phyloP scores from a whole-genome alignment of 2,888 invertebrate species.

The Drosophila melanosoma region DNA sequence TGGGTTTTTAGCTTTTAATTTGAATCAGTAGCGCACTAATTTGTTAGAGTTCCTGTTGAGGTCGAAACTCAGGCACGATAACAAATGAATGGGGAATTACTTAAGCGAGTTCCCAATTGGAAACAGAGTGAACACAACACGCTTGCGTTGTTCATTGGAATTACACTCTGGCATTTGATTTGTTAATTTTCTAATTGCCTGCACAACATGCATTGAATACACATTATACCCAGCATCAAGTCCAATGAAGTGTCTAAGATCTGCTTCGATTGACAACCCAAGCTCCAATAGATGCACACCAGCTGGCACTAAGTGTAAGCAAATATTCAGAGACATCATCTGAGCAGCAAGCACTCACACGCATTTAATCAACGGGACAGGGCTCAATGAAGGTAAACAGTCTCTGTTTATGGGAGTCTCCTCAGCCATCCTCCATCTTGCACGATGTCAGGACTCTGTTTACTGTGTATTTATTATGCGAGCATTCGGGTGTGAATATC shows the following conservation, averaged over 20 bases:
- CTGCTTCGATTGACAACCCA: constrained; percentile 41
- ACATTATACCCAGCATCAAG: constrained; percentile 39
- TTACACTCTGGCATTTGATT: constrained; percentile 25
- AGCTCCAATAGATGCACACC: constrained; percentile 27
- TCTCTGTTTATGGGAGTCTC: neutral
- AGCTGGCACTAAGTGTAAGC: constrained; percentile 31
- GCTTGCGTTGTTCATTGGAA: neutral
- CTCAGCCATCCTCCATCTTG: constrained; percentile 11
- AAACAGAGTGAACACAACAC: neutral
- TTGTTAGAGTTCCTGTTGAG: constrained; percentile 35
- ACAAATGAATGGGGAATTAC: neutral
- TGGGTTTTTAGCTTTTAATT: constrained; percentile 57
- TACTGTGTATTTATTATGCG: constrained; percentile 32
- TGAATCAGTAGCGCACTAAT: constrained; percentile 57
- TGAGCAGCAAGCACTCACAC: constrained; percentile 14
- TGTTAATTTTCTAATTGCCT: constrained; percentile 52
- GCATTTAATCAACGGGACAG: constrained; percentile 45
- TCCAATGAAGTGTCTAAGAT: constrained; percentile 42
- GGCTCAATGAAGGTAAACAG: constrained; percentile 27
- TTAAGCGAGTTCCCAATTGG: neutral
- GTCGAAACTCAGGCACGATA: neutral
- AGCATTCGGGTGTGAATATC: constrained; percentile 51
- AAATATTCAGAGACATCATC: constrained; percentile 43
- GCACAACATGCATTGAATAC: constrained; percentile 43
- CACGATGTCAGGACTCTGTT: constrained; percentile 25